These are phyloP conservation scores for Ceyx melanurus DNA, from an alignment of 2,113 vertebrate species.

Conservation along the genomic window DNA sequence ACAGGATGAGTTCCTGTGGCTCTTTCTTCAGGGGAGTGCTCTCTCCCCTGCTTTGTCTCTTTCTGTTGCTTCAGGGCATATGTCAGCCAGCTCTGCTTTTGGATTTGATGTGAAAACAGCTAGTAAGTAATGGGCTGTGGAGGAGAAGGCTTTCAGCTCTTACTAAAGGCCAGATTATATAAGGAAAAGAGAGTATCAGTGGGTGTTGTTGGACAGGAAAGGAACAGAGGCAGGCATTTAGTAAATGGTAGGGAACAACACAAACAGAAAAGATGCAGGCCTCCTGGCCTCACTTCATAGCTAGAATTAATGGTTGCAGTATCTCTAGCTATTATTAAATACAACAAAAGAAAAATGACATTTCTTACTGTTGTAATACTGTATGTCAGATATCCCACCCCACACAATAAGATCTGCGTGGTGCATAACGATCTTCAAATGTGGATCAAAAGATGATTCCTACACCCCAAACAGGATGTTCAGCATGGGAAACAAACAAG, in stretches of 20 bases:
- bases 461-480: fast-evolving
- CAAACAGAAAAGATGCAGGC: not conserved
- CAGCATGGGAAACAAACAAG: not conserved
- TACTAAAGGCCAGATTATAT: not conserved
- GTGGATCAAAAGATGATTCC: not conserved
- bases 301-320: not conserved
- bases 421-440: not conserved
- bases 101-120: not conserved
- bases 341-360: not conserved
- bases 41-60: not conserved
- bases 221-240: not conserved
- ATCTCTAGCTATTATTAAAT: not conserved
- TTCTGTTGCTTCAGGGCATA: not conserved
- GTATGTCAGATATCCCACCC: not conserved
- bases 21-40: not conserved
- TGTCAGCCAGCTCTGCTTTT: not conserved
- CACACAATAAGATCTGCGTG: not conserved
- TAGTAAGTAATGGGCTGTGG: not conserved
- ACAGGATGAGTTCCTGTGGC: not conserved
- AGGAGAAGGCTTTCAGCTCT: not conserved
- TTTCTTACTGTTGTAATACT: not conserved
- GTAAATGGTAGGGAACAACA: not conserved
- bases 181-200: not conserved
- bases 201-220: not conserved
- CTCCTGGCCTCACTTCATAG: not conserved